Base-by-base conservation (phyloP, 1,140 invertebrate species). In the Neodiprion lecontei region DNA sequence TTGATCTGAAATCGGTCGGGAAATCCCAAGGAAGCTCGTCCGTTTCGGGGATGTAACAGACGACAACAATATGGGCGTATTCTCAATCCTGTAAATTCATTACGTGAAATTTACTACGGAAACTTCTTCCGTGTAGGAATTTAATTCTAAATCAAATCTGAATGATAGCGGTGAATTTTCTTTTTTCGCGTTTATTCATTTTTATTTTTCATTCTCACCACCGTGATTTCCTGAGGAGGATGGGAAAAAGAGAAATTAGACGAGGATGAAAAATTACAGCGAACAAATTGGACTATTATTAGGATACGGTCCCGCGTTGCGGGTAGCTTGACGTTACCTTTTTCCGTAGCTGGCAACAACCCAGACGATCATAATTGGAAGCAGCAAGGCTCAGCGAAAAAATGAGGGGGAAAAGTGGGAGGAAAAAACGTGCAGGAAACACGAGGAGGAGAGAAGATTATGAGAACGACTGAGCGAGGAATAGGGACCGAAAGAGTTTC, bases 281-380 rank as follows among this genome's bases (percentile, higher is more conserved):
- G 53, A 61, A 61, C 53, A 61, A 61, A 61, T 17, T 61, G n/a
- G 8, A 61, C 53, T 61, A 61, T 61, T 61, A 61, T 61, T 61
- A 61, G 53, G 53, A 61, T 61, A 61, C 53, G 53, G 11, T 61
- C 53, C 53, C n/a, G 9, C 53, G 53, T 61, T 61, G n/a, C 53
- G 53, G n/a, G 53, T 61, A 14, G 5, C 53, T 61, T 61, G 3
- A 9, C 53, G n/a, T 61, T 61, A 7, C 53, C n/a, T 61, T 40
- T 17, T 61, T 61, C 53, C 53, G 53, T 61, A 12, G 11, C 53
- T 61, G 53, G 53, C 53, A 61, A 17, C 53, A 17, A 9, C 53
- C 53, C 53, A 61, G 53, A 9, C n/a, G 53, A 61, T 61, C 4
- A 61, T 61, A 61, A 61, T 61, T 61, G 53, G 53, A 17, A 61